Conservation (phyloP, 2,797 vertebrate genomes). For the Todus mexicanus region DNA sequence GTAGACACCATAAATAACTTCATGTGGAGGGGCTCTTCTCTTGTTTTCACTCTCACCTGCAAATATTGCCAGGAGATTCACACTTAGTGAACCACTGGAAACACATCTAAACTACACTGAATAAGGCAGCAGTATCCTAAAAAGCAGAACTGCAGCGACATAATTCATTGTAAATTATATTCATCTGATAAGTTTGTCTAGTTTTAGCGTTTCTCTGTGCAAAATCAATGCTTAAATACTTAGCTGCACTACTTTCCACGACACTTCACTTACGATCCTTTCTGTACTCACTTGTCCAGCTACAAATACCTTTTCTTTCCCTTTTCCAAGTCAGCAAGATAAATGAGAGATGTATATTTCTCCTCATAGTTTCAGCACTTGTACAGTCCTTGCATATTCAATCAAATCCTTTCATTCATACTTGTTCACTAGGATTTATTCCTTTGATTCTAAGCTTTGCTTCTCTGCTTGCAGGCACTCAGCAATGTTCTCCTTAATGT, state of each 20-base stretch:
- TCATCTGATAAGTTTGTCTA: background rate
- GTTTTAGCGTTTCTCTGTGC: background rate
- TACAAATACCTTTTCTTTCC: slow-evolving; percentile 17
- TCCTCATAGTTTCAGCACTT: slow-evolving; percentile 54
- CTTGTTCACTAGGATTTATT: slow-evolving; percentile 37
- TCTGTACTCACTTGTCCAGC: background rate
- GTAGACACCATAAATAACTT: background rate
- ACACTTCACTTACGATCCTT: slow-evolving; percentile 4
- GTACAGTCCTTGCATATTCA: slow-evolving; percentile 40
- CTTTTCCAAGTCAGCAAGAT: slow-evolving; percentile 53
- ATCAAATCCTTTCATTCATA: slow-evolving; percentile 58
- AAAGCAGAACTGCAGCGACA: background rate
- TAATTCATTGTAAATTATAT: background rate
- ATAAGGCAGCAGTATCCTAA: background rate
- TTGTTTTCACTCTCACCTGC: background rate
- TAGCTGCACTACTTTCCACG: slow-evolving; percentile 29
- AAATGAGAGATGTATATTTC: slow-evolving; percentile 45
- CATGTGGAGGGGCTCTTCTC: background rate
- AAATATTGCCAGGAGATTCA: background rate
- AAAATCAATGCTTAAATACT: slow-evolving; percentile 32
- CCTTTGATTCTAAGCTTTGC: slow-evolving; percentile 46
- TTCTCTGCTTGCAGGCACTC: slow-evolving; percentile 45
- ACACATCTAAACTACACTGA: background rate
- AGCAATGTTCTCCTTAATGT: slow-evolving; percentile 37
- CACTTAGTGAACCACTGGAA: background rate